Evolutionary conservation across 1,140 invertebrate genomes (phyloP).

Genomic region (Camponotus vicinus): DNA sequence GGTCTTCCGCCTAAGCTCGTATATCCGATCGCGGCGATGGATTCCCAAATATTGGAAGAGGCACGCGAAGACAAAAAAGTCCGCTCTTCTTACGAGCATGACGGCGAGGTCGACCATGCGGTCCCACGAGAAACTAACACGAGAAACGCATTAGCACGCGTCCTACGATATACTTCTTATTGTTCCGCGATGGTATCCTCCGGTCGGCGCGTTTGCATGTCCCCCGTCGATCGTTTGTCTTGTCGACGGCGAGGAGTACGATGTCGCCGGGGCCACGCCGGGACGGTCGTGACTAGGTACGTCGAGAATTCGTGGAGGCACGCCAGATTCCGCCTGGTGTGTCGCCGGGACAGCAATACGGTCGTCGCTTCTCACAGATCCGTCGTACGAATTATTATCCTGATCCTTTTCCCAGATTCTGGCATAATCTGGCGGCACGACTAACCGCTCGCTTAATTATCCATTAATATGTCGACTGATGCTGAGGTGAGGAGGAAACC

Average conservation of each 20-base stretch:
- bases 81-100: conserved; percentile 11
- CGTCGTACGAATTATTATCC: conserved; percentile 73
- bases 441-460: conserved; percentile 71
- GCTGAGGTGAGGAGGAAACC: not conserved
- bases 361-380: not conserved
- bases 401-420: conserved; percentile 57
- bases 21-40: conserved; percentile 53
- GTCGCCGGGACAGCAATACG: conserved; percentile 39
- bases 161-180: conserved; percentile 80
- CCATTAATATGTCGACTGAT: conserved; percentile 68
- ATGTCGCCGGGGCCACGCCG: conserved; percentile 48
- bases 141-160: conserved; percentile 81
- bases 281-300: conserved; percentile 61
- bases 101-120: conserved; percentile 42
- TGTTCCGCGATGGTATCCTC: conserved; percentile 75
- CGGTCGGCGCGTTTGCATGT: conserved; percentile 74
- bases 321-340: conserved; percentile 26
- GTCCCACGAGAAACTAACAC: conserved; percentile 75
- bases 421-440: conserved; percentile 61
- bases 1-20: conserved; percentile 23
- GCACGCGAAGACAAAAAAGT: conserved; percentile 43
- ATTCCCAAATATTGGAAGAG: conserved; percentile 78
- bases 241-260: conserved; percentile 60
- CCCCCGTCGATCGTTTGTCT: conserved; percentile 76
- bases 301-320: conserved; percentile 74